These are phyloP conservation scores for Halcyon badia DNA, from an alignment of 2,797 vertebrate species.

Conservation along the genomic window DNA sequence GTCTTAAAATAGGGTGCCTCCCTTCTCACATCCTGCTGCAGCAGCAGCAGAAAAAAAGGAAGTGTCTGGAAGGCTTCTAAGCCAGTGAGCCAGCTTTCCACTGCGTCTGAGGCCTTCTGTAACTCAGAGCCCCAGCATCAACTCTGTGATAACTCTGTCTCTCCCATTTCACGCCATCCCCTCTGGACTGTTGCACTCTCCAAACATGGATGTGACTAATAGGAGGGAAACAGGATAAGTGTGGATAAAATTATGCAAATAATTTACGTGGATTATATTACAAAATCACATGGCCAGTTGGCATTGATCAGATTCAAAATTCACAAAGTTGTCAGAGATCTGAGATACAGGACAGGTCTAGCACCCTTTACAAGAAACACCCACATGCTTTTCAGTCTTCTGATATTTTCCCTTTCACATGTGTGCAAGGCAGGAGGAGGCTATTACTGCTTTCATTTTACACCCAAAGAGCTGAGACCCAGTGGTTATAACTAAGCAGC, in stretches of 20 bases:
- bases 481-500: not conserved
- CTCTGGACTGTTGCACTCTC: not conserved
- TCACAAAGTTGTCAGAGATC: not conserved
- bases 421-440: not conserved
- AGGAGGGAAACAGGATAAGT: not conserved
- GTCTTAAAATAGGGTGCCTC: not conserved
- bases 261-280: not conserved
- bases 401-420: not conserved
- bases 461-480: not conserved
- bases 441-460: not conserved
- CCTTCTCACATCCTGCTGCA: not conserved
- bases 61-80: not conserved
- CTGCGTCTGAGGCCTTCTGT: not conserved
- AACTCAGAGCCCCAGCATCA: not conserved
- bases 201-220: not conserved
- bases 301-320: not conserved
- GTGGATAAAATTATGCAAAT: not conserved
- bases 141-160: not conserved
- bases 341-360: not conserved
- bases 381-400: not conserved
- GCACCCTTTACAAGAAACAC: constrained; percentile 33
- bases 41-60: constrained; percentile 1
- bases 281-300: not conserved
- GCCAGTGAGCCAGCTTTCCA: not conserved
- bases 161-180: not conserved